Conservation (phyloP, 2,797 vertebrate genomes). For the Brotula barbata region DNA sequence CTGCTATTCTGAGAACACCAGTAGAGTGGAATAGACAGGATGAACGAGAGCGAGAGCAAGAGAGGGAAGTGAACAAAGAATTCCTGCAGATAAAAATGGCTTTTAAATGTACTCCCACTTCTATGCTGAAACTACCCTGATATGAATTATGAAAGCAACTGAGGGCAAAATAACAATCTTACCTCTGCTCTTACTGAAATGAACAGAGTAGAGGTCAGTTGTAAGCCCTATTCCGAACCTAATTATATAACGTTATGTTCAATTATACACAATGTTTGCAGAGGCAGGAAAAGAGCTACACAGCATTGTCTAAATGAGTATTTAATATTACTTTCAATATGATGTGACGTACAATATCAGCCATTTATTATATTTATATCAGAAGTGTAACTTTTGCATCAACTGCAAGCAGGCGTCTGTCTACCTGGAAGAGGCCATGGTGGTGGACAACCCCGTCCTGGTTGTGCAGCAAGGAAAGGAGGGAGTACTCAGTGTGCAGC, state of each 20-base stretch:
- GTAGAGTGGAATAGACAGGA: conserved; percentile 51
- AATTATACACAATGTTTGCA: conserved; percentile 13
- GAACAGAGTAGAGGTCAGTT: conserved; percentile 19
- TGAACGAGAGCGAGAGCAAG: conserved; percentile 25
- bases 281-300: conserved; percentile 1
- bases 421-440: conserved; percentile 97
- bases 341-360: too few relatives aligned
- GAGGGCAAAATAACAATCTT: conserved; percentile 27
- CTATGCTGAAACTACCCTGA: conserved; percentile 42
- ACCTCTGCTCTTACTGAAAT: conserved; percentile 20
- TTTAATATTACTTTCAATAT: too few relatives aligned
- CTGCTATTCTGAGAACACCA: conserved; percentile 66
- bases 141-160: conserved; percentile 46
- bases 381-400: not conserved
- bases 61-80: conserved; percentile 45
- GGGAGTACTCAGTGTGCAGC: conserved; percentile 96
- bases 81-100: conserved; percentile 42
- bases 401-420: not conserved
- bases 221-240: conserved; percentile 22
- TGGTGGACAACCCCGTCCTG: conserved; percentile 99
- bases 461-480: conserved; percentile 95
- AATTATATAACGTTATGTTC: conserved; percentile 17
- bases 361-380: not conserved
- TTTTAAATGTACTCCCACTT: conserved; percentile 53
- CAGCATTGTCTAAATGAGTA: conserved; percentile 1